A percentile compares a stretch with the other conserved stretches of the same genome.
These are phyloP conservation scores for Apotomis capreana DNA, from an alignment of 2,888 invertebrate genomes.

Conservation along the genomic window DNA sequence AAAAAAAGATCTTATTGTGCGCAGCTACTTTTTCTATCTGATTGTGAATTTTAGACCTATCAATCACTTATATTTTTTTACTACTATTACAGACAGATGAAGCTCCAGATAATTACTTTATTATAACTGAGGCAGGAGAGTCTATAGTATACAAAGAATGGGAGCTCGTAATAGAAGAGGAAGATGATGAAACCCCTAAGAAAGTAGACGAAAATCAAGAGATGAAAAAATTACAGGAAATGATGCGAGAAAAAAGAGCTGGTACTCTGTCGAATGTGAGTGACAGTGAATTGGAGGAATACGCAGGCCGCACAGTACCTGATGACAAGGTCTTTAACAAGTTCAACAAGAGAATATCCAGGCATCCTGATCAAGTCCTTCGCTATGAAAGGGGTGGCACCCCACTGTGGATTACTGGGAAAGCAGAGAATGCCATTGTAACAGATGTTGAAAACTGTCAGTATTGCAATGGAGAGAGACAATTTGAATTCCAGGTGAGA, in stretches of 20 bases:
- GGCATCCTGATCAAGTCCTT: constrained; percentile 91
- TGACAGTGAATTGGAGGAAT: constrained; percentile 87
- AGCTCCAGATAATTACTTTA: constrained; percentile 24
- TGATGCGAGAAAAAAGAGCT: constrained; percentile 83
- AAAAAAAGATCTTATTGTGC: no score
- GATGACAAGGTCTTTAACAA: constrained; percentile 91
- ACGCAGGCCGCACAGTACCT: constrained; percentile 78
- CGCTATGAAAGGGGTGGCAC: constrained; percentile 90
- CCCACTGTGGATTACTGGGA: constrained; percentile 92
- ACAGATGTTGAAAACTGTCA: constrained; percentile 87
- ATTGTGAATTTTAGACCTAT: no score
- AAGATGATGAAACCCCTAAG: constrained; percentile 70
- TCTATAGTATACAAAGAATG: constrained; percentile 84
- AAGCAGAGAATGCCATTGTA: constrained; percentile 65
- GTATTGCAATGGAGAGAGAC: constrained; percentile 88
- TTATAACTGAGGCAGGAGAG: constrained; percentile 65
- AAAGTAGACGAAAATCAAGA: constrained; percentile 79
- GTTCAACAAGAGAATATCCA: constrained; percentile 88
- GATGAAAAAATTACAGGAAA: constrained; percentile 72
- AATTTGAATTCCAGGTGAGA: constrained; percentile 95
- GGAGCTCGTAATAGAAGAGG: constrained; percentile 83
- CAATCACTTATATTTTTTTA: not conserved
- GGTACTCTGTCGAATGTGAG: constrained; percentile 85
- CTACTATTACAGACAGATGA: constrained; percentile 19
- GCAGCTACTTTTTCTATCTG: no score